phyloP scores from a whole-genome alignment of 2,113 vertebrate genomes.

The Bothrops jararaca region DNA sequence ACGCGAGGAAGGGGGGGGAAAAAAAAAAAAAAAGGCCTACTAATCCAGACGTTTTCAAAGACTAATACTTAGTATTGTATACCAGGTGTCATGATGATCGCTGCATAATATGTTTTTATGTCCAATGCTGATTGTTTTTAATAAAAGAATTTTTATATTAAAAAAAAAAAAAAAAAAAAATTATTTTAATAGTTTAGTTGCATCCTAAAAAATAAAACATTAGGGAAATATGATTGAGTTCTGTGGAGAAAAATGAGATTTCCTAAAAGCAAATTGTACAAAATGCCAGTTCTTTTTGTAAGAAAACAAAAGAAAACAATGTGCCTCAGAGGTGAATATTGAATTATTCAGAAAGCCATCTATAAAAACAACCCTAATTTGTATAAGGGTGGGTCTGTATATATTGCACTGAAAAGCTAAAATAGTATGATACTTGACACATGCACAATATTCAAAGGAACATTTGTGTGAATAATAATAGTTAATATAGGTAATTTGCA shows the following conservation, averaged over 20 bases:
- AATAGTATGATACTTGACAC: constrained; percentile 64
- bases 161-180: too few relatives aligned
- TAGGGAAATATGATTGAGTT: constrained; percentile 57
- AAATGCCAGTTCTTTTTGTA: constrained; percentile 52
- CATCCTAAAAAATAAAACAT: constrained; percentile 54
- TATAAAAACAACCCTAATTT: constrained; percentile 53
- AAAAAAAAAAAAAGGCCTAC: too few relatives aligned
- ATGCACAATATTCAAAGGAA: constrained; percentile 69
- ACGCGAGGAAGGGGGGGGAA: too few relatives aligned
- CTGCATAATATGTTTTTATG: too few relatives aligned
- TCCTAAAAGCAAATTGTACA: constrained; percentile 60
- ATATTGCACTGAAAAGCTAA: constrained; percentile 40
- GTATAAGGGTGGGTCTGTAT: constrained; percentile 38
- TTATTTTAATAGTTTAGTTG: constrained; percentile 65
- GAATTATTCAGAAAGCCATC: constrained; percentile 35
- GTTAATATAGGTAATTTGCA: constrained; percentile 58
- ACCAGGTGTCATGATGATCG: too few relatives aligned
- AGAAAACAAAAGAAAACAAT: constrained; percentile 63
- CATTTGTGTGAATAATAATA: constrained; percentile 66
- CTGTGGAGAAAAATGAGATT: constrained; percentile 60
- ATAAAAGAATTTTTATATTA: too few relatives aligned
- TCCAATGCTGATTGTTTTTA: too few relatives aligned
- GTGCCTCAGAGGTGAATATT: constrained; percentile 40
- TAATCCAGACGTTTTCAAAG: too few relatives aligned
- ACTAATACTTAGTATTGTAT: too few relatives aligned